Evolutionary conservation across 2,113 vertebrate genomes (phyloP).

Genomic region (Semicossyphus pulcher): DNA sequence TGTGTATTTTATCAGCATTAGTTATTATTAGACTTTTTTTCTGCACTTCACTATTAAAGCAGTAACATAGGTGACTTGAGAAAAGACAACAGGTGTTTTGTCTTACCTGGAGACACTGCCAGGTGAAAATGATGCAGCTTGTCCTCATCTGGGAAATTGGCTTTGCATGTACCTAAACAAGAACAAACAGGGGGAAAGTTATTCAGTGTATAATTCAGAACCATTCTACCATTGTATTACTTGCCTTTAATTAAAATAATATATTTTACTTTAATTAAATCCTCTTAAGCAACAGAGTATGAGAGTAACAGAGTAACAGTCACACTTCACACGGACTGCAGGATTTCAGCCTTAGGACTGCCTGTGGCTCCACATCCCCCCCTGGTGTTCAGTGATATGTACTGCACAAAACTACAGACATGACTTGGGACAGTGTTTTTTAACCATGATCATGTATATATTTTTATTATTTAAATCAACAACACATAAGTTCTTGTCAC

Average conservation of each 20-base stretch:
- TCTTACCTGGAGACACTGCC: conserved; percentile 94
- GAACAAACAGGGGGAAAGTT: neutral
- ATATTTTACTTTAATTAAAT: neutral
- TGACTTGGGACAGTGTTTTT: neutral
- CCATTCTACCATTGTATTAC: no score
- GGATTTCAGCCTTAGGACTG: neutral
- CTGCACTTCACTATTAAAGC: neutral
- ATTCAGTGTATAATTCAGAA: no score
- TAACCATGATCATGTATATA: no score
- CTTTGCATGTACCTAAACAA: conserved; percentile 92
- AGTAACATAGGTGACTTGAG: neutral
- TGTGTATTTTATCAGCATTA: neutral
- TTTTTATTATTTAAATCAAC: neutral
- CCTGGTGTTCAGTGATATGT: conserved; percentile 58
- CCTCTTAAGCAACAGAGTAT: neutral
- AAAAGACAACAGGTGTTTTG: neutral
- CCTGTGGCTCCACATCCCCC: conserved; percentile 55
- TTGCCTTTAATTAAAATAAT: neutral
- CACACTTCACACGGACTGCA: neutral
- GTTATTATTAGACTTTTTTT: neutral
- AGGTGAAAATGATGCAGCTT: conserved; percentile 95
- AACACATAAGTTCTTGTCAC: neutral
- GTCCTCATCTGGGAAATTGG: conserved; percentile 94
- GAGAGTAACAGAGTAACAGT: no score
- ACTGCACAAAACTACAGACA: conserved; percentile 25